These are phyloP conservation scores for Phorcus lineatus DNA, from an alignment of 2,888 invertebrate species.

Conservation along the genomic window DNA sequence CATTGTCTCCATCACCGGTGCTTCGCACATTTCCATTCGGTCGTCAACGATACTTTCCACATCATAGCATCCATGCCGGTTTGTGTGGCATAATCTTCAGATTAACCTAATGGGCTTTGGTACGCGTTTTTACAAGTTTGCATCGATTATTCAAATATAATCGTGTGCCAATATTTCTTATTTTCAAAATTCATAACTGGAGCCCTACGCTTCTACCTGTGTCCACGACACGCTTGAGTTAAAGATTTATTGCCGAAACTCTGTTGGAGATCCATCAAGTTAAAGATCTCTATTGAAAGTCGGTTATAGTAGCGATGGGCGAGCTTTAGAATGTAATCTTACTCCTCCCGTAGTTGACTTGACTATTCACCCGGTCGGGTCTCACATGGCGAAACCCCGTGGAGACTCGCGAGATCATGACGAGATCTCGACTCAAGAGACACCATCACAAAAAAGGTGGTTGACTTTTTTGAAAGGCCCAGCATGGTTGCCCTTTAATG, in stretches of 20 bases:
- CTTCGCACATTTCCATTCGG: background rate
- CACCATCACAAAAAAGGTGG: conserved; percentile 13
- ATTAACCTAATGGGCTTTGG: conserved; percentile 3
- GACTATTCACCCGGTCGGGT: conserved; percentile 1
- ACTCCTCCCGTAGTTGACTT: background rate
- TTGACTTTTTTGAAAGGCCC: conserved; percentile 4
- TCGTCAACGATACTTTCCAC: background rate
- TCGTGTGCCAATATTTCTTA: background rate
- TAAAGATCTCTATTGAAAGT: background rate
- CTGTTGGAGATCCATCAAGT: background rate
- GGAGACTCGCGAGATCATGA: background rate
- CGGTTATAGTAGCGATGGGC: background rate
- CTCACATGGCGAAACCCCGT: conserved; percentile 1
- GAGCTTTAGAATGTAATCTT: conserved; percentile 1
- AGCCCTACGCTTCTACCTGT: background rate
- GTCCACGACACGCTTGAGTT: background rate
- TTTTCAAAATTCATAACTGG: background rate
- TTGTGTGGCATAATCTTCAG: background rate
- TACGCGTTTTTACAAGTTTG: background rate
- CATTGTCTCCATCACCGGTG: background rate
- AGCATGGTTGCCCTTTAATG: background rate
- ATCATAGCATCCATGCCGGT: background rate
- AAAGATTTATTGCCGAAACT: background rate
- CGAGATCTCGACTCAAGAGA: conserved; percentile 8
- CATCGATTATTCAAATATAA: background rate